Evolutionary conservation across 1,140 invertebrate genomes (phyloP), one percentile per base, ranked within the genome.

Genomic region (Scaptodrosophila lebanonensis): DNA sequence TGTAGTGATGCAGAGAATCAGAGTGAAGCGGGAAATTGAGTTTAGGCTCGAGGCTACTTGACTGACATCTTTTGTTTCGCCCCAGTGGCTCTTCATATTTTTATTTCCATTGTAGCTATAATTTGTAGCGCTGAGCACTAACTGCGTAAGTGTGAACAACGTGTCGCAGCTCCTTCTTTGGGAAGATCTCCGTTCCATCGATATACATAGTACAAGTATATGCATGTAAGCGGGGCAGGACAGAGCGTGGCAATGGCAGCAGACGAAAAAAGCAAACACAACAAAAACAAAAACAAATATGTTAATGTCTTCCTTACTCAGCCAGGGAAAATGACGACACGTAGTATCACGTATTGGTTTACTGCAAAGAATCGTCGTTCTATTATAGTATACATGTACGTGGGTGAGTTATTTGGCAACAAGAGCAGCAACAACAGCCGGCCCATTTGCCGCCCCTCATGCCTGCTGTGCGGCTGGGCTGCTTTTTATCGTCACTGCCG

Each of bases 211-310:
- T 43, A 48, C 39, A 17, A 11, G 12, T 36, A 32, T 49, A 60
- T 13, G 35, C 7, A 44, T 43, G 45, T 33, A 8, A 18, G 8
- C n/a, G 9, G 17, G 35, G 17, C n/a, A n/a, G n/a, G n/a, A n/a
- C n/a, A n/a, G n/a, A n/a, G n/a, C n/a, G n/a, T n/a, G n/a, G n/a
- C n/a, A n/a, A n/a, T n/a, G n/a, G n/a, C n/a, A n/a, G n/a, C n/a
- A 36, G n/a, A 18, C 3, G 22, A 36, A 9, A 18, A 29, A 16
- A 44, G 8, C 60, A 32, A 18, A 13, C 69, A 82, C 76, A 82
- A n/a, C n/a, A n/a, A n/a, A n/a, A n/a, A n/a, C n/a, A 69, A 69
- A 82, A 66, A 66, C 69, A 82, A 82, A 82, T 82, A 82, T 82
- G 75, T 82, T 82, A 82, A 82, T 82, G 75, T 82, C n/a, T n/a